Percentiles rank a stretch among this genome's conserved stretches.
Conservation (phyloP, 2,113 vertebrate species). For the Phaethornis superciliosus region DNA sequence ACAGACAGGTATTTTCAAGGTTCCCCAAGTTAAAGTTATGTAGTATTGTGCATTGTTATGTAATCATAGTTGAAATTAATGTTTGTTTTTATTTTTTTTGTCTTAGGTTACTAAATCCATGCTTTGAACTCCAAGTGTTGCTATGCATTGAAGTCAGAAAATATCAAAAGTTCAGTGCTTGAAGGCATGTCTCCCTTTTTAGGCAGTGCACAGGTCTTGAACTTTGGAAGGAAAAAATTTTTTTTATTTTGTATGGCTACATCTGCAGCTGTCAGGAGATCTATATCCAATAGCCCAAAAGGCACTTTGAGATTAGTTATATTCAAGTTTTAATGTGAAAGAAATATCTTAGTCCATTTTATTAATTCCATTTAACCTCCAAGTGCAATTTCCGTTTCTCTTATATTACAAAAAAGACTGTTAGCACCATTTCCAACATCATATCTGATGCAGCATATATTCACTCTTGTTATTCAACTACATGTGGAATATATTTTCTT, state of each 20-base stretch:
- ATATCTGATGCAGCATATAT: not conserved
- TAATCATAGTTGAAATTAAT: not conserved
- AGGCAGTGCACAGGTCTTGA: constrained; percentile 41
- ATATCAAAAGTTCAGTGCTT: constrained; percentile 27
- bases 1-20: not conserved
- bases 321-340: not conserved
- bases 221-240: constrained; percentile 34
- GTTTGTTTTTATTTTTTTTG: not conserved
- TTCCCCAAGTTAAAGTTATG: not conserved
- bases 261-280: not conserved
- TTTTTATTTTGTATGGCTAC: not conserved
- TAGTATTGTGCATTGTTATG: not conserved
- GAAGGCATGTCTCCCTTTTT: constrained; percentile 39
- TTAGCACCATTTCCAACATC: not conserved
- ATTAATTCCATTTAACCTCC: not conserved
- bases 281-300: constrained; percentile 8
- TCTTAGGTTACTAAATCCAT: not conserved
- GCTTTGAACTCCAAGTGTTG: constrained; percentile 54
- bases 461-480: not conserved
- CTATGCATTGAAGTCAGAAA: constrained; percentile 46
- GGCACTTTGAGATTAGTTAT: not conserved
- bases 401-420: not conserved
- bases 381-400: not conserved
- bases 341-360: not conserved
- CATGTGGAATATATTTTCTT: not conserved